Base-by-base conservation (phyloP, 35 echinoderm and acorn worm genomes). In the Amphiura filiformis region DNA sequence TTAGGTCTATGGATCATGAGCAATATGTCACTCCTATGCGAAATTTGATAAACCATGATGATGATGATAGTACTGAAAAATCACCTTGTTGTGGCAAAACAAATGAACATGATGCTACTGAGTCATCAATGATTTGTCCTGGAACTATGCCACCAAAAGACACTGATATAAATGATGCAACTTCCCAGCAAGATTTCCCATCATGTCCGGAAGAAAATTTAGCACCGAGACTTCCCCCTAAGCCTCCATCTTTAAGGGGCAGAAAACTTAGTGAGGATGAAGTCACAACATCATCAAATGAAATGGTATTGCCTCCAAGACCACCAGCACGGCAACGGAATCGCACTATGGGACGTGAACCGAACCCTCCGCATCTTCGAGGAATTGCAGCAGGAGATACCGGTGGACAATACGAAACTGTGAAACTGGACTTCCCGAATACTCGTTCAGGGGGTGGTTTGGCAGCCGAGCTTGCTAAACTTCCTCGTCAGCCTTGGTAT, bases 401-500 rank as follows among this genome's bases (percentile, higher is more conserved):
- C n/a, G 78, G 11, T 77, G 76, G 61, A 76, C 91, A 23, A 56
- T 93, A 93, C 37, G 91, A 93, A 38, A 87, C 42, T 38, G 85
- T 81, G 11, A 76, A 77, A 57, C 34, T 39, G 31, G 88, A 38
- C 20, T 56, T 7, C 44, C 75, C 52, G 47, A 86, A 87, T 39
- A 84, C 79, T 49, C 31, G 56, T 9, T 34, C 40, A 23, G 82
- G 84, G 56, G 36, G 52, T 36, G 84, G 91, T 36, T 75, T 99
- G 13, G 89, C 90, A 20, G 79, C 87, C 1, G 93, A 99, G 42
- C 57, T 99, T 33, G 32, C 87, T 11, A 99, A 94, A 61, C 78
- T 99, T 32, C 93, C 93, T 20, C 90, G 88, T 11, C 93, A 94
- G 61, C 90, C 96, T 18, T 99, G 96, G 96, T 99, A 99, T 81